Evolutionary conservation across 2,797 vertebrate species (phyloP), one percentile per base, ranked within the genome.

Genomic region (Champsocephalus gunnari): DNA sequence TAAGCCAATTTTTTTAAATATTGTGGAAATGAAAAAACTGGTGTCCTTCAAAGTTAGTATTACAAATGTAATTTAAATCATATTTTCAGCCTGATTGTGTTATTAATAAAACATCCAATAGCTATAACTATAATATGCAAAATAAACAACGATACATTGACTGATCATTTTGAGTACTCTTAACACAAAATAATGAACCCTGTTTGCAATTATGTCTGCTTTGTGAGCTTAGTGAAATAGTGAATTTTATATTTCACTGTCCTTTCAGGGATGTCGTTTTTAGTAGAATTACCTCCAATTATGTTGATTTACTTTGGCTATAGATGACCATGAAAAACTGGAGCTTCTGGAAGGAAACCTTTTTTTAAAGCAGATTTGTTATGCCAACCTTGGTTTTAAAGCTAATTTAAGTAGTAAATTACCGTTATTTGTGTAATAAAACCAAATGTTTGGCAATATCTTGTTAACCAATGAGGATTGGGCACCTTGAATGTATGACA

Each of bases 171-270:
- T 63, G 5, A 38, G 8, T 8, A 38, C 34, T 38, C 5, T 38
- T 28, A 21, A n/a, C n/a, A 68, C 13, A 55, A 71, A 47, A 55
- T 55, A 79, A 68, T 58, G 45, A 56, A n/a, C 17, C 32, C 9
- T 16, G n/a, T 49, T 43, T 60, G 16, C 24, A 16, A 38, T 38
- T 8, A 38, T 38, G 34, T 38, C 34, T 38, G 34, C 0, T 38
- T 38, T 38, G 34, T 38, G 28, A 28, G 28, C 28, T 4, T 28
- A 4, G 28, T 28, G 34, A 38, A 38, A 38, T 38, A 38, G 7
- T 38, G 34, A 8, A 38, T 38, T 38, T 38, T 38, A 38, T 38
- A 38, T 10, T 17, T 57, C 34, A 38, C 32, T 17, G 55, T 57
- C 55, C 61, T 32, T 24, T 63, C 16, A 51, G 28, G 28, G 45